These are phyloP conservation scores for Botrylloides violaceus DNA, from an alignment of 23 tunicate species.

Conservation along the genomic window DNA sequence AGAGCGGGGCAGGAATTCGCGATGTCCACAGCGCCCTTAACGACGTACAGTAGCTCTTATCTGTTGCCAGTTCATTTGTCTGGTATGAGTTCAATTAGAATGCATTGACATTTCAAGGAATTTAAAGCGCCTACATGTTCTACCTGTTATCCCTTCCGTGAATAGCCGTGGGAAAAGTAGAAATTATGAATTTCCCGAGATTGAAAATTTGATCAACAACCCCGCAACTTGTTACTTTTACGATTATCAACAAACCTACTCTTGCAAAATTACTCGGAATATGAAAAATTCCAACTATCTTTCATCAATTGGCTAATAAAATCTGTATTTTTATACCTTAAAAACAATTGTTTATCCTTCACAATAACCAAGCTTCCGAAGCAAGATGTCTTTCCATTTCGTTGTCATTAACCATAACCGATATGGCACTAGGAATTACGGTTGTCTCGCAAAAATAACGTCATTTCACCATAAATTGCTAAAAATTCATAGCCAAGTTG, in stretches of 20 bases:
- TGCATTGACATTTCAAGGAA: too few relatives aligned
- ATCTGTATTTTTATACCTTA: too few relatives aligned
- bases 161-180: neutral
- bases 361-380: neutral
- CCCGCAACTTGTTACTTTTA: neutral
- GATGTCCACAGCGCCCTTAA: too few relatives aligned
- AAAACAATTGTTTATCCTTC: neutral
- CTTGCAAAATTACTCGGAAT: neutral
- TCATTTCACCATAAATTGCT: too few relatives aligned
- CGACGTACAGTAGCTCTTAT: too few relatives aligned
- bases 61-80: too few relatives aligned
- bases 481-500: too few relatives aligned
- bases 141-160: too few relatives aligned
- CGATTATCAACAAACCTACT: neutral
- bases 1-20: too few relatives aligned
- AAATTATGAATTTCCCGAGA: neutral
- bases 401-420: neutral
- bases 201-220: neutral
- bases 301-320: too few relatives aligned
- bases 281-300: neutral
- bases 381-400: neutral
- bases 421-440: neutral
- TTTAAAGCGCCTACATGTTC: too few relatives aligned
- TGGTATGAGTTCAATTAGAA: too few relatives aligned
- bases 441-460: neutral